Evolutionary conservation across 2,888 invertebrate species (phyloP).

Genomic region (Bimastos eiseni): DNA sequence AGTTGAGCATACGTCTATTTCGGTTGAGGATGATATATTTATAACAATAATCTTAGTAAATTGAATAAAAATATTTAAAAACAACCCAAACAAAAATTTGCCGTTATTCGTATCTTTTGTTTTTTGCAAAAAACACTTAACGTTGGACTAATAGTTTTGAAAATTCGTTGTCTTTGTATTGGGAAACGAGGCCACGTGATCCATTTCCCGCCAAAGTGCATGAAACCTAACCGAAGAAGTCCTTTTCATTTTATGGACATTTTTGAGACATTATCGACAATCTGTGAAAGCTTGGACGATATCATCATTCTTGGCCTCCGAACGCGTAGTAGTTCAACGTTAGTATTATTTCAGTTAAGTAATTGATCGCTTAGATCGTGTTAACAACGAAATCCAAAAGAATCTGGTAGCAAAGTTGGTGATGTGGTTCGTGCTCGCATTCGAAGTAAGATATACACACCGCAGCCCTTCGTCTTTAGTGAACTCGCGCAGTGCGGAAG

Average conservation of each 20-base stretch:
- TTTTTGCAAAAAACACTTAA: too few relatives aligned
- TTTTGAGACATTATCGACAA: not conserved
- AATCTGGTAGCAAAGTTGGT: conserved; percentile 13
- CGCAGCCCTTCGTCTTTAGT: not conserved
- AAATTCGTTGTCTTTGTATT: conserved; percentile 18
- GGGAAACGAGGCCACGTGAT: conserved; percentile 24
- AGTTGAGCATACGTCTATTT: too few relatives aligned
- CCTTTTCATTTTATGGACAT: not conserved
- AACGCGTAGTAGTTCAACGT: not conserved
- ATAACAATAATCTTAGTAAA: too few relatives aligned
- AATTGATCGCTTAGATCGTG: conserved; percentile 1
- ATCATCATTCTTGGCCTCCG: not conserved
- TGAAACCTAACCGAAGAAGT: conserved; percentile 3
- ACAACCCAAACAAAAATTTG: too few relatives aligned
- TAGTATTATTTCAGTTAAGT: not conserved
- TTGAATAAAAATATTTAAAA: too few relatives aligned
- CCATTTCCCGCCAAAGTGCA: conserved; percentile 23
- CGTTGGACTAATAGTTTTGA: not conserved
- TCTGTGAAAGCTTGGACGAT: not conserved
- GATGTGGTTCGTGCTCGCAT: not conserved
- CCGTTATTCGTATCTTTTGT: too few relatives aligned
- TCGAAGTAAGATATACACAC: not conserved
- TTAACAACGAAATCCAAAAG: conserved; percentile 13
- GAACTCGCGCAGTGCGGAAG: not conserved
- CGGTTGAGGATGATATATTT: too few relatives aligned